Base-by-base conservation (phyloP, 1,140 invertebrate species). In the Drosophila pallidifrons region DNA sequence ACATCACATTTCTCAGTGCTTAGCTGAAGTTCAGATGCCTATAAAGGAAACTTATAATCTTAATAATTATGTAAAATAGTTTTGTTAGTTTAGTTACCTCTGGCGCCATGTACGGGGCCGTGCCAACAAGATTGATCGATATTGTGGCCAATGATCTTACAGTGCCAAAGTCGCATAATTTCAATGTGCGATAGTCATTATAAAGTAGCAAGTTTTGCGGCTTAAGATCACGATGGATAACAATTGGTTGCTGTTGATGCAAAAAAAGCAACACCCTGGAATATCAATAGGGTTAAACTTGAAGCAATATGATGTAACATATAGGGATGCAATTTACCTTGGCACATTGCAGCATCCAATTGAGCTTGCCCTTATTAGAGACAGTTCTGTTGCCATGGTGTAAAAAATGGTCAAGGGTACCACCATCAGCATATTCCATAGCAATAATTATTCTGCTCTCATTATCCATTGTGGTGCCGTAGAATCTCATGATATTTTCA, bases 221-320 rank as follows among this genome's bases (percentile, higher is more conserved):
- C 46, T 80, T 80, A 0, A 79, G 55, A 43, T 82, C 80, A 3
- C 75, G 75, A 35, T 82, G 79, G 0, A 78, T 1, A 5, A 82
- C 7, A 0, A 6, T 11, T 15, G 66, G 74, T 5, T 47, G 30
- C 68, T 38, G 20, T 5, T 47, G 15, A 35, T 82, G 75, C 20
- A 82, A 15, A 35, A 35, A 78, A 45, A 0, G 5, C 41, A 16
- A 82, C 0, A 1, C 10, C 79, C 79, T 82, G 20, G 5, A 49
- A 46, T 25, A 10, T 7, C 0, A 6, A 11, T 49, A 10, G 51
- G 41, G 5, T 32, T 32, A 6, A 32, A 32, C 5, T 32, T 6
- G 6, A 10, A n/a, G 10, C 20, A 51, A n/a, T 51, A 32, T 6
- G 5, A 1, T 51, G 20, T 25, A 51, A 10, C 10, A 3, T 51